Conservation (phyloP, 2,888 invertebrate genomes). For the Plebejus argus region DNA sequence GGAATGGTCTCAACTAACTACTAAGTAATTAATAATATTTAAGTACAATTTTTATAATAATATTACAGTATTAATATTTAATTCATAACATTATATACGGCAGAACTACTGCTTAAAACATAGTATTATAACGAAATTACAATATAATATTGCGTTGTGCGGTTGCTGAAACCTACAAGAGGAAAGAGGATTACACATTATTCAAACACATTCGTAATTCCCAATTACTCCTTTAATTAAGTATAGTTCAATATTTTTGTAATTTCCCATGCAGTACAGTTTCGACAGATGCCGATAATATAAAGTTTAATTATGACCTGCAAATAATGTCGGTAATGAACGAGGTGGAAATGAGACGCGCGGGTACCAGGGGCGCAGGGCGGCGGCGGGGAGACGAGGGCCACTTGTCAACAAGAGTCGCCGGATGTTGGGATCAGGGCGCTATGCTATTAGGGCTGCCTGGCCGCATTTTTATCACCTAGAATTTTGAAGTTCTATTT, state of each 20-base stretch:
- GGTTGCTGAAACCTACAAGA: background rate
- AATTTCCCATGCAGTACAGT: background rate
- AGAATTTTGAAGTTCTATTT: background rate
- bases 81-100: too few species aligned
- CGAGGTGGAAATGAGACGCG: conserved; percentile 20
- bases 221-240: background rate
- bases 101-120: too few species aligned
- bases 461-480: background rate
- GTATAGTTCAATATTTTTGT: background rate
- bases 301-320: conserved; percentile 26
- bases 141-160: background rate
- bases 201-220: conserved; percentile 3
- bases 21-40: too few species aligned
- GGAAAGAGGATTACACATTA: background rate
- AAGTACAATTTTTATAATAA: too few species aligned
- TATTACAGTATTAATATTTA: too few species aligned
- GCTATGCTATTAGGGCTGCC: conserved; percentile 34
- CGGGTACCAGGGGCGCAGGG: conserved; percentile 22
- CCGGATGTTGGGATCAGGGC: conserved; percentile 34
- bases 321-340: conserved; percentile 19
- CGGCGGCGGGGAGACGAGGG: conserved; percentile 36
- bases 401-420: conserved; percentile 42
- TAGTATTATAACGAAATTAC: too few species aligned
- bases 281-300: background rate
- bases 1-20: background rate